A percentile compares a stretch with the other conserved stretches of the same genome.
These are phyloP conservation scores for Lasiommata megera DNA, from an alignment of 2,888 invertebrate genomes.

Conservation along the genomic window DNA sequence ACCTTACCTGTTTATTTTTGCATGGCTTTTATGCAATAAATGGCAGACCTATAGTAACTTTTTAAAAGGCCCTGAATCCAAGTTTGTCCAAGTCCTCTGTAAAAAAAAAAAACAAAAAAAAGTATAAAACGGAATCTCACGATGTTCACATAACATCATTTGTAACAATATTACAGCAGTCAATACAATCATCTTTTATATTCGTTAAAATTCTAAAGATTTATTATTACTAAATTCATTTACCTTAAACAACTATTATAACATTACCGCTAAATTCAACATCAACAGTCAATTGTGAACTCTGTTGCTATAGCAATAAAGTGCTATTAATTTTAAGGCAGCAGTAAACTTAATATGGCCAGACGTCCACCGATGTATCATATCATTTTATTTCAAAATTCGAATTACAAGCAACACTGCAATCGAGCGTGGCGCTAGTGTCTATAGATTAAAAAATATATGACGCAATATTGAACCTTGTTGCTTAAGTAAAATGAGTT, in stretches of 20 bases:
- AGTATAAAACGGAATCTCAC: no score
- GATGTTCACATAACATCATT: conserved; percentile 3
- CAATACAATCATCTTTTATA: conserved; percentile 8
- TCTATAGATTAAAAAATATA: background rate
- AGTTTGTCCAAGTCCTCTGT: no score
- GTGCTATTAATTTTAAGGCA: background rate
- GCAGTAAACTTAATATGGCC: background rate
- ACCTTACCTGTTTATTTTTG: no score
- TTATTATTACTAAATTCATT: conserved; percentile 29
- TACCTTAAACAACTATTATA: conserved; percentile 9
- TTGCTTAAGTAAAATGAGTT: background rate
- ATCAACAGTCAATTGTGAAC: background rate
- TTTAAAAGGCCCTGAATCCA: no score
- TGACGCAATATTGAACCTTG: background rate
- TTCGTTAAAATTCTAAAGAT: conserved; percentile 17
- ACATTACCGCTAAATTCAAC: background rate
- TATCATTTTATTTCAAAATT: conserved; percentile 23
- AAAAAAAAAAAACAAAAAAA: background rate
- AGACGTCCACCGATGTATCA: conserved; percentile 17
- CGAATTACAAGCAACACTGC: conserved; percentile 2
- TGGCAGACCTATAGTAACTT: no score
- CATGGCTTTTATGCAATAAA: no score
- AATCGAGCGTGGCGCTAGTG: background rate
- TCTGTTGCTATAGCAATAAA: background rate
- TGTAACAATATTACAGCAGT: conserved; percentile 11